Evolutionary conservation across 2,797 vertebrate genomes (phyloP).

Genomic region (Helostoma temminkii): DNA sequence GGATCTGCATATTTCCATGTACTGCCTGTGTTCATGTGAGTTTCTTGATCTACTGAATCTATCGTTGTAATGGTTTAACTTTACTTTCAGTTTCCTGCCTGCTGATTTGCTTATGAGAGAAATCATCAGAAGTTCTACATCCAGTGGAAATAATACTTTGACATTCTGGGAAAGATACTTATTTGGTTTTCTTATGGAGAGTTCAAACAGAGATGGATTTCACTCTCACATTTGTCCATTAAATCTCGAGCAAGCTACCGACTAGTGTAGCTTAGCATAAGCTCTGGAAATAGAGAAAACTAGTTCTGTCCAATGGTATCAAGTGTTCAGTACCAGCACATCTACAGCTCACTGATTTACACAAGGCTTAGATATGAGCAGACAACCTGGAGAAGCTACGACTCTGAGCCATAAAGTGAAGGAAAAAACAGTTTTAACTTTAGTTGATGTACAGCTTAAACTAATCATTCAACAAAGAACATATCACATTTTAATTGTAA

Average conservation of each 20-base stretch:
- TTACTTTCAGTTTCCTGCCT: too few relatives aligned
- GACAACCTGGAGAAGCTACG: too few relatives aligned
- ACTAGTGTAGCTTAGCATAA: neutral
- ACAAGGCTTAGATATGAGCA: too few relatives aligned
- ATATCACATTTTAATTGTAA: too few relatives aligned
- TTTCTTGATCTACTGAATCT: neutral
- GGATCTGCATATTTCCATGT: conserved; percentile 7
- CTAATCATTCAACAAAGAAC: too few relatives aligned
- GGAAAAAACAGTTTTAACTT: too few relatives aligned
- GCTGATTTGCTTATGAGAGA: too few relatives aligned
- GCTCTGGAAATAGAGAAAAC: neutral
- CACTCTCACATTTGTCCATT: neutral
- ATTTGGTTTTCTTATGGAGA: neutral
- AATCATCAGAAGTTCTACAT: neutral
- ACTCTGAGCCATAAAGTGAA: too few relatives aligned
- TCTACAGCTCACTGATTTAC: neutral
- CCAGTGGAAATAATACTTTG: neutral
- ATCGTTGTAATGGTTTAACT: too few relatives aligned
- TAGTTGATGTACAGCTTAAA: too few relatives aligned
- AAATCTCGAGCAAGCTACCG: neutral
- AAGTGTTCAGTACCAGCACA: neutral
- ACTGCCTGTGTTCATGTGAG: conserved; percentile 6
- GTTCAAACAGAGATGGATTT: neutral
- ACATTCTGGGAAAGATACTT: neutral
- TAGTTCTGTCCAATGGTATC: neutral